Conservation (phyloP, 2,888 invertebrate species). For the Drosophila greeni region DNA sequence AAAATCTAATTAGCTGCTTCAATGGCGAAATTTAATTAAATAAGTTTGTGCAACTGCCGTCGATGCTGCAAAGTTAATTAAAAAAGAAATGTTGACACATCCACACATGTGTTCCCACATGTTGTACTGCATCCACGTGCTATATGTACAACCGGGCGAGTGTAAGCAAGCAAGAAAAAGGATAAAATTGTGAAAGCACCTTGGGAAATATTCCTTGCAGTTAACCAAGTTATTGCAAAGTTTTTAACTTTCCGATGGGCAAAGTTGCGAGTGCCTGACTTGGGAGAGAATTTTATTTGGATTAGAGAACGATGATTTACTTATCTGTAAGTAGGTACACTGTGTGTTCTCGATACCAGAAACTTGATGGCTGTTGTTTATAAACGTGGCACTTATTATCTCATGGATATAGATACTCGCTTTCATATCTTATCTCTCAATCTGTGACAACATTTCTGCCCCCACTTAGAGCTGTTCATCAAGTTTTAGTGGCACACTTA, state of each 20-base stretch:
- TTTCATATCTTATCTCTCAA: slow-evolving; percentile 23
- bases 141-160: neutral
- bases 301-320: slow-evolving; percentile 22
- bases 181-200: slow-evolving; percentile 28
- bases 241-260: slow-evolving; percentile 13
- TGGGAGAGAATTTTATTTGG: slow-evolving; percentile 13
- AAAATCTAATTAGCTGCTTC: slow-evolving; percentile 69
- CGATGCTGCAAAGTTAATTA: slow-evolving; percentile 64
- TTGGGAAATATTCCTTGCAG: slow-evolving; percentile 28
- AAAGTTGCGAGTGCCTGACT: slow-evolving; percentile 21
- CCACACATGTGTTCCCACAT: slow-evolving; percentile 25
- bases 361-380: neutral
- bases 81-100: slow-evolving; percentile 52
- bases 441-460: neutral
- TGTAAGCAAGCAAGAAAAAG: slow-evolving; percentile 10
- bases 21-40: slow-evolving; percentile 69
- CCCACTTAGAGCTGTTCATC: neutral
- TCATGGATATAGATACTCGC: neutral
- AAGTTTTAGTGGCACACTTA: slow-evolving; percentile 22
- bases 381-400: neutral
- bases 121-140: slow-evolving; percentile 1
- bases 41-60: slow-evolving; percentile 60
- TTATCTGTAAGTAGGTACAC: slow-evolving; percentile 7
- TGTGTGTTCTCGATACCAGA: neutral
- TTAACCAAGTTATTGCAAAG: slow-evolving; percentile 25